Conservation (phyloP, 1,140 invertebrate species). For the Drosophila nigrodunni region DNA sequence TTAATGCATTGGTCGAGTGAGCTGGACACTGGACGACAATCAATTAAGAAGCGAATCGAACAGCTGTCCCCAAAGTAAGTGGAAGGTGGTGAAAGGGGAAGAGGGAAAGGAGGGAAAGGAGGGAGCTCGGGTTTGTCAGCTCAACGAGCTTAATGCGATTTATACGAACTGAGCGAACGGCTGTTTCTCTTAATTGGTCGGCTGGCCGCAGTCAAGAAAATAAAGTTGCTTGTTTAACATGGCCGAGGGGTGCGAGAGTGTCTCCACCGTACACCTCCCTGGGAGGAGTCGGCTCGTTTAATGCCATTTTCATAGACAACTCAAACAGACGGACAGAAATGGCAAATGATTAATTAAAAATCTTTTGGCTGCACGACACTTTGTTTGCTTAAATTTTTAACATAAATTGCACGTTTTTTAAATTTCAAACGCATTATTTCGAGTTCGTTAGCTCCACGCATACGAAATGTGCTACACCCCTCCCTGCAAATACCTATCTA, state of each 20-base stretch:
- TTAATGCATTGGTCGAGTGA: constrained; percentile 66
- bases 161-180: constrained; percentile 72
- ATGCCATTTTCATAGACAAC: constrained; percentile 83
- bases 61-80: constrained; percentile 48
- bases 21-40: constrained; percentile 30
- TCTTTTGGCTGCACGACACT: constrained; percentile 9
- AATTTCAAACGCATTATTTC: constrained; percentile 84
- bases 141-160: constrained; percentile 77
- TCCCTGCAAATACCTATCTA: constrained; percentile 10
- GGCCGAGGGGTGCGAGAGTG: constrained; percentile 14
- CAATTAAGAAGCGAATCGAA: constrained; percentile 76
- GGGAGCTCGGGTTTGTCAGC: constrained; percentile 31
- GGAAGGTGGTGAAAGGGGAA: background rate
- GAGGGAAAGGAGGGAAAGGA: background rate
- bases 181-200: constrained; percentile 77
- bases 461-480: constrained; percentile 65
- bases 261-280: background rate
- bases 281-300: constrained; percentile 44
- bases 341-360: constrained; percentile 81
- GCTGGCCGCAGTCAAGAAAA: constrained; percentile 81
- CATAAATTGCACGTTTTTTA: constrained; percentile 83
- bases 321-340: constrained; percentile 57
- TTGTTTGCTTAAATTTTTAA: constrained; percentile 79
- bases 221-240: constrained; percentile 76
- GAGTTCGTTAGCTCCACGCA: constrained; percentile 82